Conservation (phyloP, 2,113 vertebrate species). For the Xiphorhynchus elegans region DNA sequence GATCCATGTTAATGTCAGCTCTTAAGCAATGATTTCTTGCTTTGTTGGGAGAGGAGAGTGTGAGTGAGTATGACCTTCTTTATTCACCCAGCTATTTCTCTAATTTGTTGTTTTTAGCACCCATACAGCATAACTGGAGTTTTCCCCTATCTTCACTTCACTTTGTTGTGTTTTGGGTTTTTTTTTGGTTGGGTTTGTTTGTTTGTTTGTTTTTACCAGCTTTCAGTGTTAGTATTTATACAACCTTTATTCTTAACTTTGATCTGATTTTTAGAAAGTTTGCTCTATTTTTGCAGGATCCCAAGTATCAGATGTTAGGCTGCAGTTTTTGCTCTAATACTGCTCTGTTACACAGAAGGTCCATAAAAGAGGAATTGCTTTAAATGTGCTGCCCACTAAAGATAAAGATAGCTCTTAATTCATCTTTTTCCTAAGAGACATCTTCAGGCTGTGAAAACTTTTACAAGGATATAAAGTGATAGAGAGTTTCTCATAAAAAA, state of each 20-base stretch:
- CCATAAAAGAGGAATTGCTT: neutral
- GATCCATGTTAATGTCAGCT: neutral
- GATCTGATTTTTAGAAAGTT: neutral
- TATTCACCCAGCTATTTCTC: neutral
- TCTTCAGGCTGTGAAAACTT: neutral
- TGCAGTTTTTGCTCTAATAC: neutral
- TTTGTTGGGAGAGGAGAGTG: neutral
- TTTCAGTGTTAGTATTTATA: neutral
- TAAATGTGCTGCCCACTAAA: neutral
- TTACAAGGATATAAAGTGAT: neutral
- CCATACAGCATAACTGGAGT: neutral
- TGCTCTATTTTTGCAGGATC: neutral
- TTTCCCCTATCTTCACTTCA: neutral
- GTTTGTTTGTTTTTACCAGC: neutral
- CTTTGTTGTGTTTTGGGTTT: neutral
- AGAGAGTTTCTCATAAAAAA: neutral
- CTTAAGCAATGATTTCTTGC: neutral
- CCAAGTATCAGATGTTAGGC: neutral
- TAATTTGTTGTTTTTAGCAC: neutral
- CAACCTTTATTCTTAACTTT: neutral
- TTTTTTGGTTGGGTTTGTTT: neutral
- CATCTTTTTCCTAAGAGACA: neutral
- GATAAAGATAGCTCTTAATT: neutral
- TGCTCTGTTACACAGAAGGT: neutral
- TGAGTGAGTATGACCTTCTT: neutral